Evolutionary conservation across 1,140 invertebrate genomes (phyloP), one percentile per base, ranked within the genome.

Genomic region (Dinoponera quadriceps): DNA sequence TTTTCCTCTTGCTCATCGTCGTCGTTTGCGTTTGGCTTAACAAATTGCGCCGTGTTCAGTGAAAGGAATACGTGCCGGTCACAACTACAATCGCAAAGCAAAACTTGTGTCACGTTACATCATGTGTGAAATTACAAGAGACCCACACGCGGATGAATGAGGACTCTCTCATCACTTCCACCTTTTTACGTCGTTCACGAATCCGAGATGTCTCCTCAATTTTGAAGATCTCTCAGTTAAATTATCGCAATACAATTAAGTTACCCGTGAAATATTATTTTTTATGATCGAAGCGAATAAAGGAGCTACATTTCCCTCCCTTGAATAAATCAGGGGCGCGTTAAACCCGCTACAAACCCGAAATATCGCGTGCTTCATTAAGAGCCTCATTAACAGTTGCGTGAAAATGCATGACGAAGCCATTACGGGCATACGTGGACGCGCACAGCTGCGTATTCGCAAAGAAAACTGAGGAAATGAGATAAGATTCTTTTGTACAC

Each of bases 61-160:
- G 86, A 88, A 89, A 88, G 86, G 86, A 66, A 49, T 82, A 74
- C 33, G n/a, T n/a, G 33, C 18, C 44, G 29, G 73, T 57, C 59
- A 18, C 33, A 78, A 68, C 62, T 83, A 69, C 54, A 69, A 59
- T 81, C 33, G 75, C 77, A 49, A 82, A 9, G 38, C 82, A 86
- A 83, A 85, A 78, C 49, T 38, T 25, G 38, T 71, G 55, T 84
- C 80, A 69, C 55, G 14, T 68, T 49, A 77, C 27, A 57, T 59
- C 60, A 55, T 27, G 57, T 66, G 29, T 18, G 13, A 80, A 38
- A 60, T 80, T 80, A 78, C 51, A 55, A 78, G 75, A 80, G 3
- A 11, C 38, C 0, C 54, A 51, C 18, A 65, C 54, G 18, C 33
- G 25, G 18, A 44, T 59, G 25, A 51, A 18, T 57, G n/a, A 29